phyloP scores from a whole-genome alignment of 2,797 vertebrate species.

The Rhabdomys pumilio region DNA sequence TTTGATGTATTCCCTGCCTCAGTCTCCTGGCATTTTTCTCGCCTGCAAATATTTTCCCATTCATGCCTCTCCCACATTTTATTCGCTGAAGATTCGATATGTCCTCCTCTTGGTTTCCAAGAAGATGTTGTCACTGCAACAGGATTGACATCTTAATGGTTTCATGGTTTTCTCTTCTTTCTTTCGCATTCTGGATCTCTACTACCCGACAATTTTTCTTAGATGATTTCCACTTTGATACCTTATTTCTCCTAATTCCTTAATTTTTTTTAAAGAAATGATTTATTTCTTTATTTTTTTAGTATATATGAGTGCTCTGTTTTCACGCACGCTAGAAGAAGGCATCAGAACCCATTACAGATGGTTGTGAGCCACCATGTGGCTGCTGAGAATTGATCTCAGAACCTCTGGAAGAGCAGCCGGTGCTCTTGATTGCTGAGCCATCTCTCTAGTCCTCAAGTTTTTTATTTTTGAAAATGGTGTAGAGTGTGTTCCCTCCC shows the following conservation, averaged over 20 bases:
- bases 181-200: background rate
- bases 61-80: background rate
- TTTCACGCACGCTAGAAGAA: background rate
- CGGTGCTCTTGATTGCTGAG: background rate
- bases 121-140: background rate
- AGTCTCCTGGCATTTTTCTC: background rate
- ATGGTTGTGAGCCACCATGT: background rate
- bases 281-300: background rate
- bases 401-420: background rate
- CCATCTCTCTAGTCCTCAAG: background rate
- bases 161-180: background rate
- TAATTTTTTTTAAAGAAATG: background rate
- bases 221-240: slow-evolving; percentile 44
- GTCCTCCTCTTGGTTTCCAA: background rate
- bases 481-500: background rate
- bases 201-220: background rate
- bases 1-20: background rate
- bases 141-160: background rate
- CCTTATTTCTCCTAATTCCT: background rate
- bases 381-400: background rate
- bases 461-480: background rate
- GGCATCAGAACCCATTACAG: background rate
- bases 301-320: background rate
- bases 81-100: background rate
- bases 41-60: background rate